Evolutionary conservation across 1,140 invertebrate genomes (phyloP).

Genomic region (Bombyx mandarina): DNA sequence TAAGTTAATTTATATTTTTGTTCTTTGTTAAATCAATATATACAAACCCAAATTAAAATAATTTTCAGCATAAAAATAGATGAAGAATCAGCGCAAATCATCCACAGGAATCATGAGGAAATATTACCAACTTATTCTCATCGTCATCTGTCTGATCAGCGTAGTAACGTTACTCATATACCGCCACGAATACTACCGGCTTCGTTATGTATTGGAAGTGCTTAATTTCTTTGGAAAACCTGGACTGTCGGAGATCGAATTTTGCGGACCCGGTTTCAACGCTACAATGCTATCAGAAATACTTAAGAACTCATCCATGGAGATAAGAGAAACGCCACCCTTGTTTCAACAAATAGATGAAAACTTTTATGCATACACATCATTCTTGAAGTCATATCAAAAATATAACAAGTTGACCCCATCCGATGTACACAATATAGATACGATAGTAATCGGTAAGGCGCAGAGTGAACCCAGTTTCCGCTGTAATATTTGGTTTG

Average conservation of each 20-base stretch:
- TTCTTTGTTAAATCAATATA: neutral
- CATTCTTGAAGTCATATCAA: constrained; percentile 67
- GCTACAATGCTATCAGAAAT: constrained; percentile 63
- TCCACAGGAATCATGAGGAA: constrained; percentile 77
- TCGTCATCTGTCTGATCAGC: constrained; percentile 76
- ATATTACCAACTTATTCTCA: constrained; percentile 80
- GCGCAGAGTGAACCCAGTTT: constrained; percentile 55
- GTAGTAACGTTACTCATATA: constrained; percentile 81
- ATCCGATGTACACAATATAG: constrained; percentile 42
- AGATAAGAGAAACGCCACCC: constrained; percentile 58
- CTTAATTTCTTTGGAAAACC: constrained; percentile 83
- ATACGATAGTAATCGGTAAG: constrained; percentile 68
- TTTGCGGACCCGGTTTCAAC: constrained; percentile 68
- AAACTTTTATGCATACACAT: constrained; percentile 70
- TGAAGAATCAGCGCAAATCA: constrained; percentile 52
- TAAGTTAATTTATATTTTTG: too few species aligned
- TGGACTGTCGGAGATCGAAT: constrained; percentile 59
- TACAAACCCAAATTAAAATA: constrained; percentile 1
- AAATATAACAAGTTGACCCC: constrained; percentile 50
- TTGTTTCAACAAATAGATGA: constrained; percentile 69
- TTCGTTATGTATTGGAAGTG: constrained; percentile 82
- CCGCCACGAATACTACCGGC: constrained; percentile 82
- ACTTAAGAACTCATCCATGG: constrained; percentile 54
- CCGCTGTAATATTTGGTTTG: constrained; percentile 72
- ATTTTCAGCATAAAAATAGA: constrained; percentile 23